phyloP scores from a whole-genome alignment of 23 tunicate species.

The Ciona savignyi region DNA sequence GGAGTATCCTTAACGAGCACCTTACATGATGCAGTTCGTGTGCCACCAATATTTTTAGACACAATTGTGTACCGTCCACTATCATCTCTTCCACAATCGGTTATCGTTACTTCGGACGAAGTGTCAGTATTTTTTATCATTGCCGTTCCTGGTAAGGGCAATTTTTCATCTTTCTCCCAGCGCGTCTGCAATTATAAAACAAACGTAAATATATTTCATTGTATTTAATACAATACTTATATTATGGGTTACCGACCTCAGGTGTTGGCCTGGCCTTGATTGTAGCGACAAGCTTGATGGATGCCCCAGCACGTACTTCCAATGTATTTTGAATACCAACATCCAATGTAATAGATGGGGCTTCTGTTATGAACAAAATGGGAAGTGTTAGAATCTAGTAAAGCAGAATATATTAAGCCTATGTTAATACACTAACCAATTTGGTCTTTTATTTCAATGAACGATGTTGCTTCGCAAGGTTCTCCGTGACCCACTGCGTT shows the following conservation, averaged over 20 bases:
- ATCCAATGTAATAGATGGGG: slow-evolving; percentile 67
- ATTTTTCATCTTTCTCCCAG: slow-evolving; percentile 83
- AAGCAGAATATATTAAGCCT: neutral
- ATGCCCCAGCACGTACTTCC: slow-evolving; percentile 74
- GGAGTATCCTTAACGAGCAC: slow-evolving; percentile 91
- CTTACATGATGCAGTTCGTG: slow-evolving; percentile 51
- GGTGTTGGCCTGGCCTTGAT: slow-evolving; percentile 75
- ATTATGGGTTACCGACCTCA: slow-evolving; percentile 22
- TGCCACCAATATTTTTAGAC: slow-evolving; percentile 65
- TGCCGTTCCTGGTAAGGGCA: slow-evolving; percentile 37
- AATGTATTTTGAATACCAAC: slow-evolving; percentile 69
- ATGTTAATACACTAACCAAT: slow-evolving; percentile 21
- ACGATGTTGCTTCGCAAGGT: too few species aligned
- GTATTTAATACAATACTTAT: neutral
- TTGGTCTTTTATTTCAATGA: too few species aligned
- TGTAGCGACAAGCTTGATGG: slow-evolving; percentile 45
- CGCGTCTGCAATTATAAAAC: slow-evolving; percentile 23
- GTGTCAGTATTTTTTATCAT: slow-evolving; percentile 43
- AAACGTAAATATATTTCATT: slow-evolving; percentile 14
- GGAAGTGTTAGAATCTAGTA: neutral
- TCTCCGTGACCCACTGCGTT: too few species aligned
- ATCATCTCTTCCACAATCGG: slow-evolving; percentile 47
- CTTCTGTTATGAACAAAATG: slow-evolving; percentile 12
- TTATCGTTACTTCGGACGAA: slow-evolving; percentile 40
- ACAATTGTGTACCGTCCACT: slow-evolving; percentile 69